Evolutionary conservation across 2,113 vertebrate genomes (phyloP), one percentile per base, ranked within the genome.

Genomic region (Ornithorhynchus anatinus): DNA sequence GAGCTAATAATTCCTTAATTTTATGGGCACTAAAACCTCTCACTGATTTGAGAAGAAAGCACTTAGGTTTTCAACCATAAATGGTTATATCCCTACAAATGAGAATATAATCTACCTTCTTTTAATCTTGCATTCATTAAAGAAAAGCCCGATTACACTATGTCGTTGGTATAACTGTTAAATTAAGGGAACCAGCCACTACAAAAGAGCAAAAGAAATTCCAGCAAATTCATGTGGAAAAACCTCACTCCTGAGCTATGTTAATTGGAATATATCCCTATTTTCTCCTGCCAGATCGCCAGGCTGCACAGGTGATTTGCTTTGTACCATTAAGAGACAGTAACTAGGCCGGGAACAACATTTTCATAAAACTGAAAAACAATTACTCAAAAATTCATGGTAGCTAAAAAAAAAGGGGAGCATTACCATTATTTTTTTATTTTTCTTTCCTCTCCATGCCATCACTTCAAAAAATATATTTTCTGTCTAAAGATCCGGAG

Each of bases 401-500:
- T 66, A 38, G 67, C 37, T 42, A 37, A 56, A 13, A 63, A 19
- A n/a, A 37, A 53, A 37, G 40, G 44, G 29, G 39, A 62, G 29
- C 1, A 12, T 29, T 17, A 43, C 20, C 16, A 52, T 27, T 54
- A 32, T 36, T 50, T 44, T 50, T 36, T 54, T 47, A 56, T 56
- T 40, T 72, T 36, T 53, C 4, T 45, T 69, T 63, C 43, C 47
- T 75, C 35, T 48, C 51, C 43, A 72, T 6, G 13, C 20, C 29
- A 48, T 2, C 20, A 75, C 22, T 72, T 67, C 75, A 48, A 66
- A 59, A 7, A 38, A 32, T 8, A 1, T 25, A 33, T 48, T 59
- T 51, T 32, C 70, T 63, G 64, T 5, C 19, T 8, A 69, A 54
- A 75, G 27, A 77, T 45, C 29, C 47, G 38, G 74, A 47, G 63